These are phyloP conservation scores for Hyposoter dolosus DNA, from an alignment of 2,888 invertebrate genomes.

Conservation along the genomic window DNA sequence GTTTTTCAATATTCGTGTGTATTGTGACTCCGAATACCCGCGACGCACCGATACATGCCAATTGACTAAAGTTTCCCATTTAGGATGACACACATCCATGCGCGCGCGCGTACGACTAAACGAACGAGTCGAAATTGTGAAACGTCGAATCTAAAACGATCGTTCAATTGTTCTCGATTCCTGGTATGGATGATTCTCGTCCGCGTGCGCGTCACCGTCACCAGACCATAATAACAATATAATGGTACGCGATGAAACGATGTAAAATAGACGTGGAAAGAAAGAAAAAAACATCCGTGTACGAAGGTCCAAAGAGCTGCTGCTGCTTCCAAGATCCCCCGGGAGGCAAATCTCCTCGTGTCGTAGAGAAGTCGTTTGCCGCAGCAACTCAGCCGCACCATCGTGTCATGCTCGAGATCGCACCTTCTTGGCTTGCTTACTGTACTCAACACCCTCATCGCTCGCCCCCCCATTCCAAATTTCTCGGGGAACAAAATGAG, in stretches of 20 bases:
- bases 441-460: background rate
- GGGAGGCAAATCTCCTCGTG: slow-evolving; percentile 52
- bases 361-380: slow-evolving; percentile 58
- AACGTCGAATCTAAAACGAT: slow-evolving; percentile 66
- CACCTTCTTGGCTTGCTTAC: slow-evolving; percentile 69
- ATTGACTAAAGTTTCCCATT: slow-evolving; percentile 45
- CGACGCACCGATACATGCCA: slow-evolving; percentile 24
- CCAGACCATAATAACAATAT: slow-evolving; percentile 32
- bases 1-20: slow-evolving; percentile 8
- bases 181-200: slow-evolving; percentile 44
- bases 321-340: slow-evolving; percentile 61
- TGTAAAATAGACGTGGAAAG: slow-evolving; percentile 27
- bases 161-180: slow-evolving; percentile 66
- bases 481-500: no score
- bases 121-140: slow-evolving; percentile 45
- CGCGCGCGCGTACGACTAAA: slow-evolving; percentile 21
- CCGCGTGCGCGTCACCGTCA: slow-evolving; percentile 47
- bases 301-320: slow-evolving; percentile 48
- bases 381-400: slow-evolving; percentile 58
- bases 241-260: slow-evolving; percentile 27
- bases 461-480: background rate
- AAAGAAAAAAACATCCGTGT: slow-evolving; percentile 25
- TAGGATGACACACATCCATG: slow-evolving; percentile 17
- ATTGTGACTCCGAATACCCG: slow-evolving; percentile 20
- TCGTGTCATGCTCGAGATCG: slow-evolving; percentile 73